Evolutionary conservation across 2,113 vertebrate genomes (phyloP).

Genomic region (Thamnaconus septentrionalis): DNA sequence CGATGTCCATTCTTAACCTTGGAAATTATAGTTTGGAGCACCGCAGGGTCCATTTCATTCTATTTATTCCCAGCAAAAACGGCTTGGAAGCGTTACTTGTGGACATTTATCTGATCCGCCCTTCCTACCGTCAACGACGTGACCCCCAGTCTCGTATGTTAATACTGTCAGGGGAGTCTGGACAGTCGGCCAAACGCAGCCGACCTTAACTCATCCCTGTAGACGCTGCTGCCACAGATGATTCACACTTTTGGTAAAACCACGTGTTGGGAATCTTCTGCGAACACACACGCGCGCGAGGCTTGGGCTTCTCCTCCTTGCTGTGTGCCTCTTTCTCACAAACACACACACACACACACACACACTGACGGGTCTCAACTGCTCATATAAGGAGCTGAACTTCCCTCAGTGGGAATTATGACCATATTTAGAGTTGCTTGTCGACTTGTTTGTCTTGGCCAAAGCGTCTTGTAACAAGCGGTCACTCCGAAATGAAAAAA

Average conservation of each 20-base stretch:
- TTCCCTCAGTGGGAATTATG: conserved; percentile 73
- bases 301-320: too few species aligned
- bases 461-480: conserved; percentile 46
- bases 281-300: conserved; percentile 25
- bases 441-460: conserved; percentile 72
- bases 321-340: conserved; percentile 14
- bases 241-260: conserved; percentile 49
- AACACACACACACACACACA: conserved; percentile 28
- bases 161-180: too few species aligned
- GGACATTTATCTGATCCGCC: too few species aligned
- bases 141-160: too few species aligned
- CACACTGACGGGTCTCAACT: conserved; percentile 45
- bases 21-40: neutral
- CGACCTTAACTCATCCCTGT: conserved; percentile 7
- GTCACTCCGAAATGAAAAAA: conserved; percentile 41
- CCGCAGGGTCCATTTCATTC: too few species aligned
- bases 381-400: conserved; percentile 81
- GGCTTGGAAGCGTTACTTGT: neutral
- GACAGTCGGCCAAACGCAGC: neutral
- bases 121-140: too few species aligned
- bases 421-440: conserved; percentile 80
- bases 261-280: conserved; percentile 46
- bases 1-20: neutral
- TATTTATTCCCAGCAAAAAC: neutral
- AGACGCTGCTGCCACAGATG: conserved; percentile 49